Conservation (phyloP, 2,113 vertebrate species). For the Pteropus alecto region DNA sequence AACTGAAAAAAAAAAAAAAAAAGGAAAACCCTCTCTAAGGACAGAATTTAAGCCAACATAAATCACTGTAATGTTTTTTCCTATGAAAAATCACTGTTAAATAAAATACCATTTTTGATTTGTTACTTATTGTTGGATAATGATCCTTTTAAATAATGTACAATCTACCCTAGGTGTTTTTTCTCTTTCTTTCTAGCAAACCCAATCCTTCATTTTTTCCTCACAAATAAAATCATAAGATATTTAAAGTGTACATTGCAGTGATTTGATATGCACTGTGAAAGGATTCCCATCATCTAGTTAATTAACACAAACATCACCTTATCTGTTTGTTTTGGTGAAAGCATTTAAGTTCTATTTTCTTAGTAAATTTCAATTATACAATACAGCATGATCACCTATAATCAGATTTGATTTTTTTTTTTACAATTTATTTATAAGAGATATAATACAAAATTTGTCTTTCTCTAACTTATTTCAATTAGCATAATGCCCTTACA, state of each 20-base stretch:
- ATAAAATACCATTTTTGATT: background rate
- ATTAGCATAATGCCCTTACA: background rate
- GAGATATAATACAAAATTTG: background rate
- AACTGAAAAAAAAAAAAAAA: conserved; percentile 21
- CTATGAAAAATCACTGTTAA: conserved; percentile 14
- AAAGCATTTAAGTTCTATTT: background rate
- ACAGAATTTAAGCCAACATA: background rate
- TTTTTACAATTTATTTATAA: background rate
- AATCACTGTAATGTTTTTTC: background rate
- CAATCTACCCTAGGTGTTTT: background rate
- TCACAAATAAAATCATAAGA: background rate
- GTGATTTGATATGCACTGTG: background rate
- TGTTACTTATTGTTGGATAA: background rate
- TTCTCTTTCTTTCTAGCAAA: background rate
- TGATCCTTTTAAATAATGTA: background rate
- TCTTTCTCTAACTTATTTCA: background rate
- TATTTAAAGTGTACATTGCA: background rate
- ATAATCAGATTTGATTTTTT: background rate
- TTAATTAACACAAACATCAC: background rate
- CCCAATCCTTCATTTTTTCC: background rate
- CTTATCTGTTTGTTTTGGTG: background rate
- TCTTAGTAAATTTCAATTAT: background rate
- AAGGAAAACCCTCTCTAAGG: background rate
- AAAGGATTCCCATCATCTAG: background rate
- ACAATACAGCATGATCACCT: background rate